Base-by-base conservation (phyloP, 2,797 vertebrate species). In the Ceryle rudis region DNA sequence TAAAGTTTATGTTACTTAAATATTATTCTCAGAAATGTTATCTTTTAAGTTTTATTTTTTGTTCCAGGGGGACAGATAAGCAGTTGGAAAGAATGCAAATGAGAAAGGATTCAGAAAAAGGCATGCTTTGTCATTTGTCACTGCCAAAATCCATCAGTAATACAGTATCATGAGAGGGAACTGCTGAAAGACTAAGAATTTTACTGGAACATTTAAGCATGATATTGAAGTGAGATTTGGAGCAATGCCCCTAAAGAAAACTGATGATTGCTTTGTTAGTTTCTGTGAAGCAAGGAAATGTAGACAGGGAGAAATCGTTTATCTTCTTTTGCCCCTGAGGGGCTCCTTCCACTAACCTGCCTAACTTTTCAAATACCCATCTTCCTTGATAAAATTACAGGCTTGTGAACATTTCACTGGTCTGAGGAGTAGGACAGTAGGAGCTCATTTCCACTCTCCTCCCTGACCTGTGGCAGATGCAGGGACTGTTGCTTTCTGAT, bases 81-180 rank as follows among this genome's bases (percentile, higher is more conserved):
- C 65, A 95, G 57, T 74, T 66, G 81, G 52, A 97, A 88, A 78
- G 93, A 96, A 97, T 74, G 52, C 44, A 95, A 95, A 96, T 95
- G 90, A 97, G 84, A 95, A 95, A 78, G 88, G 61, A 78, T 96
- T 97, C 86, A 93, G 88, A 97, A 85, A 93, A 89, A 91, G 58
- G 91, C 89, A 94, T 90, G 29, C 86, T 95, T 96, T 96, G 90
- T 93, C 96, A 97, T 97, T 98, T 97, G 90, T 97, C 97, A 91
- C 83, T 95, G 95, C 80, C 96, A 96, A 93, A 95, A 90, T 88
- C 84, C 72, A 80, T 95, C 96, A 94, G 92, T 96, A 95, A 93
- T 91, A 85, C 57, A 60, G 86, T 89, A 95, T 97, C 96, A 90
- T 92, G 88, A 97, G 96, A 94, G 54, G 94, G 46, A 93, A 71